Percentiles rank a stretch among this genome's conserved stretches.
Evolutionary conservation across 2,797 vertebrate species (phyloP).

Genomic region (Argyrosomus regius): DNA sequence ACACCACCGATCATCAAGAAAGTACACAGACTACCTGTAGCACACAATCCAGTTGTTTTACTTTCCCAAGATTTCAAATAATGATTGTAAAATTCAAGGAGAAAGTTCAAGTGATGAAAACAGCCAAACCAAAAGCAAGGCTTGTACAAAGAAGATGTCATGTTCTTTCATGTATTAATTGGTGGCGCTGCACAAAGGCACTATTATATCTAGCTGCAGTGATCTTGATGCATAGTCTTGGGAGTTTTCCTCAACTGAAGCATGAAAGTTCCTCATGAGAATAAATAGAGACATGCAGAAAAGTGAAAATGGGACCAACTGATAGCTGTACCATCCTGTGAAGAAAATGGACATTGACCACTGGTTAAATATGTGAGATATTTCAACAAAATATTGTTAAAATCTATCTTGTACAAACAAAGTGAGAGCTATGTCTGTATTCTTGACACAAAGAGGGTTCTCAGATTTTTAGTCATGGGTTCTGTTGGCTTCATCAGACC

Average conservation of each 20-base stretch:
- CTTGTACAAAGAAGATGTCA: neutral
- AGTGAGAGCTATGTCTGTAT: no score
- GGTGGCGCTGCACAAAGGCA: slow-evolving; percentile 13
- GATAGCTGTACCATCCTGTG: neutral
- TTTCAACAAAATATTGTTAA: slow-evolving; percentile 2
- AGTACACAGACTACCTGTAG: neutral
- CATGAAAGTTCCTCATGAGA: slow-evolving; percentile 12
- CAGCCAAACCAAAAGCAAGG: slow-evolving; percentile 11
- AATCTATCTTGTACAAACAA: neutral
- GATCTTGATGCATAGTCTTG: slow-evolving; percentile 23
- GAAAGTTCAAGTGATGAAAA: neutral
- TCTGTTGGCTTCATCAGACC: no score
- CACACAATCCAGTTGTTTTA: neutral
- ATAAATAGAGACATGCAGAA: slow-evolving; percentile 2
- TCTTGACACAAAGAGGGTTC: no score
- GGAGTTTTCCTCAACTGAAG: slow-evolving; percentile 23
- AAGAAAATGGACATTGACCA: neutral
- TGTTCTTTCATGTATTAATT: slow-evolving; percentile 26
- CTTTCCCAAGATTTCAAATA: neutral
- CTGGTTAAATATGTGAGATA: neutral
- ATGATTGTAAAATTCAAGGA: slow-evolving; percentile 4
- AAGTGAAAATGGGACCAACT: neutral
- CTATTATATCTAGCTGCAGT: neutral
- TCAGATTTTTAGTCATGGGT: no score
- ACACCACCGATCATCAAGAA: neutral